phyloP scores from a whole-genome alignment of 2,797 vertebrate genomes.

The Orestias chungarensis region DNA sequence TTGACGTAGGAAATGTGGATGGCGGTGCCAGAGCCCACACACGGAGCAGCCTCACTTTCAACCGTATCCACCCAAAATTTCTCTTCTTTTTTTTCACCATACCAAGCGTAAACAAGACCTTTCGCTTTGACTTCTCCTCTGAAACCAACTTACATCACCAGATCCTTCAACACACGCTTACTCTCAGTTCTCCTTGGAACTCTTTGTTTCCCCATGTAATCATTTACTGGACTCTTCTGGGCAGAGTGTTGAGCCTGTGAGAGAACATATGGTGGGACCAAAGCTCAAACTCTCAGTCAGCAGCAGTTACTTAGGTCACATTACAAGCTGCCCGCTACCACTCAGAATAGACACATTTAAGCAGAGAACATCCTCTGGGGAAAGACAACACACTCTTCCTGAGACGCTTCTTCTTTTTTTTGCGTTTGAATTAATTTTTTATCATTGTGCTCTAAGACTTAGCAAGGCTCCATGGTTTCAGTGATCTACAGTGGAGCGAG shows the following conservation, averaged over 20 bases:
- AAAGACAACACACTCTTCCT: constrained; percentile 81
- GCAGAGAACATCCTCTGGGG: constrained; percentile 82
- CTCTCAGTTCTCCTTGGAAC: constrained; percentile 14
- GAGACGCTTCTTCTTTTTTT: constrained; percentile 81
- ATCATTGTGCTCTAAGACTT: constrained; percentile 80
- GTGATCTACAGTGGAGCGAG: constrained; percentile 76
- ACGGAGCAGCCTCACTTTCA: constrained; percentile 58
- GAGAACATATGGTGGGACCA: constrained; percentile 61
- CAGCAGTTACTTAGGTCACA: constrained; percentile 82
- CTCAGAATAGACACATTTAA: constrained; percentile 77
- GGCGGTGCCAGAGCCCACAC: constrained; percentile 66
- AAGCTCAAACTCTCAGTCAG: constrained; percentile 63
- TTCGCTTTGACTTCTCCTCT: constrained; percentile 32
- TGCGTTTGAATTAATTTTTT: constrained; percentile 89
- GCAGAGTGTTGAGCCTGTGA: constrained; percentile 46
- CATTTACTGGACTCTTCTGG: constrained; percentile 39
- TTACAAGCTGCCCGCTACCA: constrained; percentile 75
- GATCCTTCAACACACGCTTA: constrained; percentile 3
- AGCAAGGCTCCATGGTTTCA: constrained; percentile 80
- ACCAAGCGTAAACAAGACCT: constrained; percentile 16
- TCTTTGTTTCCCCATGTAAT: constrained; percentile 45
- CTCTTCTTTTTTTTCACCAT: constrained; percentile 3
- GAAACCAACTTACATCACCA: constrained; percentile 21
- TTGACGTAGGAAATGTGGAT: constrained; percentile 62
- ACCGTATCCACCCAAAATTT: constrained; percentile 42